These are phyloP conservation scores for Chrysolina oricalcia DNA, from an alignment of 2,888 invertebrate genomes.

Conservation along the genomic window DNA sequence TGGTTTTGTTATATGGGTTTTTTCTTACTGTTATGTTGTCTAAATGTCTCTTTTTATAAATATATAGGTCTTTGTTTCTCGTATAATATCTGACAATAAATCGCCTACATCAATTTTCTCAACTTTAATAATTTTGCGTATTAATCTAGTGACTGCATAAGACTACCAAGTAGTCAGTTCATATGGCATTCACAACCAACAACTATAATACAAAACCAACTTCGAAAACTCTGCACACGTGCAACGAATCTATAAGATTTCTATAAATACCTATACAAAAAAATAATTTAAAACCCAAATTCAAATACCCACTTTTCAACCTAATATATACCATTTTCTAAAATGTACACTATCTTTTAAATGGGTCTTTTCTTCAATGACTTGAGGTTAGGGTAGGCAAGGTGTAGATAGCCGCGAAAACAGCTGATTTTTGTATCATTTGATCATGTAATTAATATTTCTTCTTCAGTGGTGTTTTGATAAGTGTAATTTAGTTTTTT, in stretches of 20 bases:
- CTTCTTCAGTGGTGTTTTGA: no score
- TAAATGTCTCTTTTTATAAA: no score
- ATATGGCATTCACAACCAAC: not conserved
- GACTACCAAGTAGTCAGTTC: not conserved
- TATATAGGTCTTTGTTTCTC: no score
- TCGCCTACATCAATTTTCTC: not conserved
- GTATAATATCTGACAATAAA: no score
- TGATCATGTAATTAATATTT: no score
- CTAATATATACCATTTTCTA: slow-evolving; percentile 27
- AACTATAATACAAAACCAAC: not conserved
- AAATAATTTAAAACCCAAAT: slow-evolving; percentile 23
- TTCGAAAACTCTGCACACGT: not conserved
- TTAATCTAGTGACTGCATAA: not conserved
- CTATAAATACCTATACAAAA: slow-evolving; percentile 10
- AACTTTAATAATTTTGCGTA: not conserved
- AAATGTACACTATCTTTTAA: slow-evolving; percentile 48
- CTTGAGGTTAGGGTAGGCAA: no score
- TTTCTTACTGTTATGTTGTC: no score
- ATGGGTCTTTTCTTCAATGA: no score
- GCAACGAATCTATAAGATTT: slow-evolving; percentile 5
- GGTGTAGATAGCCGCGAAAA: no score
- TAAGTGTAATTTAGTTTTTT: no score
- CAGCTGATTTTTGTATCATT: no score
- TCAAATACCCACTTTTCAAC: not conserved
- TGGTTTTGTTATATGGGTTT: no score